A percentile compares a stretch with the other conserved stretches of the same genome.
Conservation (phyloP, 1,140 invertebrate genomes). For the Bombus superbus region DNA sequence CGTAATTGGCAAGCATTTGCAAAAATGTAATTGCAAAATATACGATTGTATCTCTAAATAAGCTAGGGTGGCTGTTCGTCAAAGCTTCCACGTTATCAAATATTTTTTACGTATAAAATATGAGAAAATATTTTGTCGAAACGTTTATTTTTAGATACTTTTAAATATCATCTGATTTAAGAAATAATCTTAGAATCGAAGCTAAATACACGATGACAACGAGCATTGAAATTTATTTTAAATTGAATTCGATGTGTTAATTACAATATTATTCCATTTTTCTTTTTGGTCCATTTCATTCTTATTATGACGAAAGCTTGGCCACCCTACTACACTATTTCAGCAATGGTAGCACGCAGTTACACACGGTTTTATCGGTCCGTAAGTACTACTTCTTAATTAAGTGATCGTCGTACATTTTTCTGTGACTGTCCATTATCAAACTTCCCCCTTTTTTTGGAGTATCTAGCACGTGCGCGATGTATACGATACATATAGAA, state of each 20-base stretch:
- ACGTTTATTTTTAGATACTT: background rate
- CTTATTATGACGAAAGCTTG: conserved; percentile 7
- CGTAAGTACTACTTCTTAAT: conserved; percentile 48
- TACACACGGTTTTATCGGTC: conserved; percentile 36
- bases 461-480: conserved; percentile 60
- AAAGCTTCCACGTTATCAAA: conserved; percentile 7
- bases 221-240: background rate
- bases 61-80: conserved; percentile 22
- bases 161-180: background rate
- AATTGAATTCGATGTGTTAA: conserved; percentile 5
- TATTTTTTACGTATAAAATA: background rate
- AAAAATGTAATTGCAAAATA: conserved; percentile 75
- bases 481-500: conserved; percentile 70
- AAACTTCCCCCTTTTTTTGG: background rate
- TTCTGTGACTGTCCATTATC: background rate
- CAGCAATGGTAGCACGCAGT: conserved; percentile 34
- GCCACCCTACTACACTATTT: conserved; percentile 50
- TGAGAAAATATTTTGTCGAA: background rate
- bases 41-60: conserved; percentile 66
- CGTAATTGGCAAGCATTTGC: conserved; percentile 52
- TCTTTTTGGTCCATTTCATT: conserved; percentile 13
- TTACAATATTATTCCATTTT: background rate
- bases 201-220: background rate
- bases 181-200: background rate
- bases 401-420: conserved; percentile 24